Percentiles rank a stretch among this genome's conserved stretches.
These are phyloP conservation scores for Bombyx huttoni DNA, from an alignment of 2,888 invertebrate species.

Conservation along the genomic window DNA sequence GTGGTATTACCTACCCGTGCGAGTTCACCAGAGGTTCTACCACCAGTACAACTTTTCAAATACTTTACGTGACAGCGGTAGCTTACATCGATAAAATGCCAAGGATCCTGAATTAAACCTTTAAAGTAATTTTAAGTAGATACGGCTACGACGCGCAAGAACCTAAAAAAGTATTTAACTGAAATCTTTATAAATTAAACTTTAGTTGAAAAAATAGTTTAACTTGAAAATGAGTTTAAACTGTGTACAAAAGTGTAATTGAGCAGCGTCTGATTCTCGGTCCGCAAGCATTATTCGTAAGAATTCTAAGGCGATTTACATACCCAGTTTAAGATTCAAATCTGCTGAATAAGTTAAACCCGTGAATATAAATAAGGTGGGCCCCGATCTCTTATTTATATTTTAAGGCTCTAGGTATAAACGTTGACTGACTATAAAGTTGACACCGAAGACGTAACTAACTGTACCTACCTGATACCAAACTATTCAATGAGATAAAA, in stretches of 20 bases:
- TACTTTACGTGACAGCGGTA: too few species aligned
- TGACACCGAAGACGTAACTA: conserved; percentile 19
- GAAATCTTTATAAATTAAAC: not conserved
- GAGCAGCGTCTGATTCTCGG: conserved; percentile 13
- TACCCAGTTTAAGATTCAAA: conserved; percentile 38
- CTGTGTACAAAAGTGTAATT: not conserved
- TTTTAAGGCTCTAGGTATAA: conserved; percentile 26
- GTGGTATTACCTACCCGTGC: too few species aligned
- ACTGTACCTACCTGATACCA: conserved; percentile 23
- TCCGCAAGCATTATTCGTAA: conserved; percentile 26
- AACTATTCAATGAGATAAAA: conserved; percentile 27
- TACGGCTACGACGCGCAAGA: not conserved
- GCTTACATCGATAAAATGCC: too few species aligned
- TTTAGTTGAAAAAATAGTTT: not conserved
- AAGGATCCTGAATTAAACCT: too few species aligned
- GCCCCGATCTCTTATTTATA: conserved; percentile 25
- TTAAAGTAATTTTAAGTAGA: not conserved
- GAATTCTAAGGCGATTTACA: conserved; percentile 36
- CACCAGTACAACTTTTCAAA: too few species aligned
- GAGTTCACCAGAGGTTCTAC: too few species aligned
- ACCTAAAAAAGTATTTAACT: too few species aligned
- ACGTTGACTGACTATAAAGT: conserved; percentile 35
- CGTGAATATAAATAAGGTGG: conserved; percentile 42
- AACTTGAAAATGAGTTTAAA: not conserved
- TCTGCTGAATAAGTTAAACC: conserved; percentile 37